Evolutionary conservation across 2,113 vertebrate genomes (phyloP).

Genomic region (Lathamus discolor): DNA sequence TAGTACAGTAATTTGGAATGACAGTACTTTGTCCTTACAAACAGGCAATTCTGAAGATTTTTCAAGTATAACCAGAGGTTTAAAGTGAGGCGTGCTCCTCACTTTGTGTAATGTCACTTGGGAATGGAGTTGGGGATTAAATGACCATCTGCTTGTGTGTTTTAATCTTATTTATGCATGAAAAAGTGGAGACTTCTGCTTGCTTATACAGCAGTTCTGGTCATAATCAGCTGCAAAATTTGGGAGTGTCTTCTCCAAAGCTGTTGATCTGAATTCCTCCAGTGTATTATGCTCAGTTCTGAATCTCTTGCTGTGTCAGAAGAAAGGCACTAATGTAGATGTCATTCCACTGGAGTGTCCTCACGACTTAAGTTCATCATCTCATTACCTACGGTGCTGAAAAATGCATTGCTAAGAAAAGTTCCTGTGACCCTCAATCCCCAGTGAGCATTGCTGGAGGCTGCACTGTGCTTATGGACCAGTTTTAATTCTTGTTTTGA

Average conservation of each 20-base stretch:
- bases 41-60: not conserved
- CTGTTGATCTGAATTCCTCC: not conserved
- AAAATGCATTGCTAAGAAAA: not conserved
- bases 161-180: constrained; percentile 11
- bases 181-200: not conserved
- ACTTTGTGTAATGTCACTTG: not conserved
- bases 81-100: not conserved
- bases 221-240: not conserved
- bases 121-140: not conserved
- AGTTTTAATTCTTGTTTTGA: not conserved
- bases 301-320: not conserved
- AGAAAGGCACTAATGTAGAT: not conserved
- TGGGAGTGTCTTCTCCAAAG: not conserved
- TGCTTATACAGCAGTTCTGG: not conserved
- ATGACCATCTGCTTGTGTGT: not conserved
- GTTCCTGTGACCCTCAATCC: not conserved
- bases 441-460: not conserved
- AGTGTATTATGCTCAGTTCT: not conserved
- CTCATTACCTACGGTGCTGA: not conserved
- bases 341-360: not conserved
- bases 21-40: not conserved
- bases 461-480: not conserved
- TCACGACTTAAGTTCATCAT: not conserved
- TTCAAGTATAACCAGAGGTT: not conserved
- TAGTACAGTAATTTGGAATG: not conserved